Evolutionary conservation across 1,140 invertebrate genomes (phyloP).

Genomic region (Euschistus heros): DNA sequence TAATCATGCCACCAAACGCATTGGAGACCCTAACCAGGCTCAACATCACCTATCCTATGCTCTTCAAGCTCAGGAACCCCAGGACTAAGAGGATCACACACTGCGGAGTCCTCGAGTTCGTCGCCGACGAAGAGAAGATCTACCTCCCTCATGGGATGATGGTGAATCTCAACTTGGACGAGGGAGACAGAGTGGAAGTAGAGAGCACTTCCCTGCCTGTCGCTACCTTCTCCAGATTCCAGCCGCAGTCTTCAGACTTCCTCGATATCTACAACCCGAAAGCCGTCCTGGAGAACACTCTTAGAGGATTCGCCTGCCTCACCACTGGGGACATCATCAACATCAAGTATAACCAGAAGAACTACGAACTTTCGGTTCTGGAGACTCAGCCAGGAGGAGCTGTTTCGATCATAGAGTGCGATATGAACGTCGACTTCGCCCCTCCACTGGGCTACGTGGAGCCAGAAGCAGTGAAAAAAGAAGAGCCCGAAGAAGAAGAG

Average conservation of each 20-base stretch:
- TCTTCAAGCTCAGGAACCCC: slow-evolving; percentile 91
- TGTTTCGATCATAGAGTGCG: slow-evolving; percentile 84
- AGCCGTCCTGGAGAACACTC: slow-evolving; percentile 88
- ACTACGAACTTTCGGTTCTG: slow-evolving; percentile 90
- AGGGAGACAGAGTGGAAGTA: slow-evolving; percentile 79
- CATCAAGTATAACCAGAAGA: slow-evolving; percentile 91
- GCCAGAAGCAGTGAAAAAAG: neutral
- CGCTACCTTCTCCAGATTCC: slow-evolving; percentile 95
- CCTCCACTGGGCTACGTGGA: slow-evolving; percentile 78
- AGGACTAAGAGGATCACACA: slow-evolving; percentile 80
- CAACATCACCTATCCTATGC: slow-evolving; percentile 97
- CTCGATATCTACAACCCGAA: slow-evolving; percentile 97
- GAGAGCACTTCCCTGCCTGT: slow-evolving; percentile 88
- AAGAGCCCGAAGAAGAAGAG: neutral
- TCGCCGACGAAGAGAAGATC: slow-evolving; percentile 81
- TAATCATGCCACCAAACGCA: slow-evolving; percentile 96
- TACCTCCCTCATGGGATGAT: slow-evolving; percentile 69
- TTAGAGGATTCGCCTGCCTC: slow-evolving; percentile 93
- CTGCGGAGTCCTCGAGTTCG: slow-evolving; percentile 97
- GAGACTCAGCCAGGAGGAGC: slow-evolving; percentile 90
- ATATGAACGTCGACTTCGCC: slow-evolving; percentile 99
- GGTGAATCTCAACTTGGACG: slow-evolving; percentile 84
- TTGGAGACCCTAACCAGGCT: slow-evolving; percentile 85
- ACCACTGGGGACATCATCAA: slow-evolving; percentile 93
- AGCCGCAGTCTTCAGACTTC: slow-evolving; percentile 92